Evolutionary conservation across 2,113 vertebrate species (phyloP).

Genomic region (Carlito syrichta): DNA sequence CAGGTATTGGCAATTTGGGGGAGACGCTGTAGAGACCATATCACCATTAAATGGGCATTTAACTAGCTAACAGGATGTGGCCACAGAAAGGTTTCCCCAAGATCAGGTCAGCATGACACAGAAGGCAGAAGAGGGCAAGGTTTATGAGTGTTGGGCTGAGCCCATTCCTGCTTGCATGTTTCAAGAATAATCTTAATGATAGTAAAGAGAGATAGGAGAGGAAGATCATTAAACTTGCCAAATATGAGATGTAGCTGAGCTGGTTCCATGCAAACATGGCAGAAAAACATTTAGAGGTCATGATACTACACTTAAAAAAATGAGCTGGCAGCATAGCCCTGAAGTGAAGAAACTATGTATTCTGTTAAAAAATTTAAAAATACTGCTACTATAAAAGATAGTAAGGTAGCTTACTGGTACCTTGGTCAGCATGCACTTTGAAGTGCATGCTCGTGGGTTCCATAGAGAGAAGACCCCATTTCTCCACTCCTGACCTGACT

Average conservation of each 20-base stretch:
- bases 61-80: not conserved
- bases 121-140: not conserved
- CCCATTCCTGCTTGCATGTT: conserved; percentile 30
- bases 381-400: not conserved
- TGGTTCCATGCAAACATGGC: not conserved
- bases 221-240: conserved; percentile 56
- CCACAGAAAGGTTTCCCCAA: not conserved
- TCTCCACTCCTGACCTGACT: not conserved
- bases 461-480: not conserved
- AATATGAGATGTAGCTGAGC: conserved; percentile 4
- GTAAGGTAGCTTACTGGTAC: not conserved
- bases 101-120: conserved; percentile 51
- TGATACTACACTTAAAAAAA: not conserved
- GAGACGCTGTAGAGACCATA: not conserved
- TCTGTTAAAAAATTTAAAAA: not conserved
- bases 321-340: not conserved
- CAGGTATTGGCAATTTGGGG: not conserved
- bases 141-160: conserved; percentile 45
- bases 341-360: not conserved
- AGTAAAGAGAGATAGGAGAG: conserved; percentile 52
- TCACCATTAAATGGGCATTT: not conserved
- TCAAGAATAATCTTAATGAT: conserved; percentile 53
- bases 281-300: conserved; percentile 25
- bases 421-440: not conserved
- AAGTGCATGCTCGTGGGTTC: not conserved